phyloP scores from a whole-genome alignment of 53 echinoderm and acorn worm species.

The Crossaster papposus region DNA sequence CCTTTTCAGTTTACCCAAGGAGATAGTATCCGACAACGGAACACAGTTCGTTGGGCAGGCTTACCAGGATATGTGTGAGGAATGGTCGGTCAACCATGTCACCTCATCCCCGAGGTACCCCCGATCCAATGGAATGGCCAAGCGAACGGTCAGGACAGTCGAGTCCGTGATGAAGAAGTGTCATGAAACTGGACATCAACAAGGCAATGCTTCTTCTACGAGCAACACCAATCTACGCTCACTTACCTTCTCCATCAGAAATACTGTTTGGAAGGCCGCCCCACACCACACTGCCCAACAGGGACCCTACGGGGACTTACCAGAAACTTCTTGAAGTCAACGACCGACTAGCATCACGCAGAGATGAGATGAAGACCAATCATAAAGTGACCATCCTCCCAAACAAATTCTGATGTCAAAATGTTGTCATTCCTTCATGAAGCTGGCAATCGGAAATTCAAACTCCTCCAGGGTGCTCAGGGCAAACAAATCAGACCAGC shows the following conservation, averaged over 20 bases:
- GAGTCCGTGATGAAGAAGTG: constrained; percentile 50
- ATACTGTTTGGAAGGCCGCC: no score
- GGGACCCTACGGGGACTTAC: no score
- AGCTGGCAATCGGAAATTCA: neutral
- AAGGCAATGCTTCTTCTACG: no score
- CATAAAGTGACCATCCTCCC: no score
- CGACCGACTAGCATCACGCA: no score
- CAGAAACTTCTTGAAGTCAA: no score
- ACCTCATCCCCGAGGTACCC: constrained; percentile 56
- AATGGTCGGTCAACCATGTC: constrained; percentile 21
- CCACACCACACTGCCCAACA: no score
- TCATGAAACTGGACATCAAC: constrained; percentile 18
- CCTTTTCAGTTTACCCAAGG: constrained; percentile 27
- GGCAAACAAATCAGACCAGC: neutral
- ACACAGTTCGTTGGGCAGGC: constrained; percentile 35
- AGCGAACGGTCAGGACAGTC: constrained; percentile 48
- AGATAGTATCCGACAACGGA: constrained; percentile 54
- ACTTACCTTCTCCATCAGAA: no score
- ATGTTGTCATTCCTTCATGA: constrained; percentile 27
- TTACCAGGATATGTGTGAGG: constrained; percentile 32
- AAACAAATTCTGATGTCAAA: no score
- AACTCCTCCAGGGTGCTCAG: neutral
- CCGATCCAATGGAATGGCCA: constrained; percentile 26
- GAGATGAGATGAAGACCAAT: no score
- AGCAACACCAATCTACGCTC: no score